These are phyloP conservation scores for Drosophila repletoides DNA, from an alignment of 1,140 invertebrate genomes.

Conservation along the genomic window DNA sequence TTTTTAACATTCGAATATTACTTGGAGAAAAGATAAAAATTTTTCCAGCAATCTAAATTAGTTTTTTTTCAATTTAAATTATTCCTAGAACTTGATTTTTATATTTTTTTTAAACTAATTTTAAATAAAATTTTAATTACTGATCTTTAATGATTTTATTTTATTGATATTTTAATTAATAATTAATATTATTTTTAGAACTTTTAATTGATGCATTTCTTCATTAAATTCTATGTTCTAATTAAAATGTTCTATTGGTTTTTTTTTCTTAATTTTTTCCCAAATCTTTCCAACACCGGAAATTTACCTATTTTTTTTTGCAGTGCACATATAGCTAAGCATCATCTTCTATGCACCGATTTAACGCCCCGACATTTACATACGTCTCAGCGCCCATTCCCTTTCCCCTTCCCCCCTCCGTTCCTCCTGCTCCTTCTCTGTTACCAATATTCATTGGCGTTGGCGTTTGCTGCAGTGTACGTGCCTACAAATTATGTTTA, in stretches of 20 bases:
- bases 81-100: not conserved
- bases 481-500: conserved; percentile 79
- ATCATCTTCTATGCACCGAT: conserved; percentile 69
- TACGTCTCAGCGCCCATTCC: conserved; percentile 46
- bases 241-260: not conserved
- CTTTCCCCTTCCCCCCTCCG: not conserved
- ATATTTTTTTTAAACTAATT: not conserved
- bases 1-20: not conserved
- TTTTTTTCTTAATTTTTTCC: not conserved
- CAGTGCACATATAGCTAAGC: conserved; percentile 12
- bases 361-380: conserved; percentile 80
- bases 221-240: no score
- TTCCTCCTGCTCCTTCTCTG: no score
- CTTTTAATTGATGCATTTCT: no score
- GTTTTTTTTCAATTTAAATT: not conserved
- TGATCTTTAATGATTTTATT: no score
- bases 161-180: no score
- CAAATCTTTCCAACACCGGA: not conserved
- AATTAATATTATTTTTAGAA: no score
- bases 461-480: conserved; percentile 72
- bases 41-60: no score
- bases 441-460: conserved; percentile 67
- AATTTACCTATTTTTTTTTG: not conserved
- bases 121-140: no score
- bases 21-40: no score